Conservation (phyloP, 1,140 invertebrate species). For the Brachionus calyciflorus region DNA sequence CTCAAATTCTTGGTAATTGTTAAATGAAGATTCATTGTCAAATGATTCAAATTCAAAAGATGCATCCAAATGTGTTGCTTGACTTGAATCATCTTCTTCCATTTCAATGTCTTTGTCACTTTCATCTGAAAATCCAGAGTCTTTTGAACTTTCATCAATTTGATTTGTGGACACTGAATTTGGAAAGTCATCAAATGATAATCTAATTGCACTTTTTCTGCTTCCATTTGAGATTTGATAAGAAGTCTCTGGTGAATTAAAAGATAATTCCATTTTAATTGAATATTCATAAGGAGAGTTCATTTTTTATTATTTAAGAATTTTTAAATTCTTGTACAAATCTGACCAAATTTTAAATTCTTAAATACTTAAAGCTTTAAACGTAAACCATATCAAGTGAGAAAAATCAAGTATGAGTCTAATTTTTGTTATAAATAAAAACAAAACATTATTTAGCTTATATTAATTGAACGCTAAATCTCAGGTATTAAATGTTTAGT, state of each 20-base stretch:
- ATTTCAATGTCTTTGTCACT: not conserved
- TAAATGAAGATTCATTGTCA: not conserved
- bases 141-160: not conserved
- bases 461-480: not conserved
- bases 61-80: slow-evolving; percentile 5
- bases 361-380: not conserved
- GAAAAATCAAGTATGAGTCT: too few relatives aligned
- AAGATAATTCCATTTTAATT: not conserved
- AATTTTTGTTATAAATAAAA: too few relatives aligned
- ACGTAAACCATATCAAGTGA: too few relatives aligned
- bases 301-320: not conserved
- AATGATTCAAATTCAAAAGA: not conserved
- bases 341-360: not conserved
- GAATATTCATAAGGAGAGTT: not conserved
- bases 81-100: not conserved
- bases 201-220: not conserved
- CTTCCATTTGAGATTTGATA: not conserved
- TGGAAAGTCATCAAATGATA: not conserved
- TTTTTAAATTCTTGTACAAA: not conserved
- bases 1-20: not conserved
- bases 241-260: not conserved
- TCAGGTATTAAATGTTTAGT: slow-evolving; percentile 35
- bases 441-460: too few relatives aligned
- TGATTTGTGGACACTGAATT: not conserved
- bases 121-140: not conserved